Percentiles rank a stretch among this genome's conserved stretches.
phyloP scores from a whole-genome alignment of 1,140 invertebrate genomes.

The Pachypsylla venusta region DNA sequence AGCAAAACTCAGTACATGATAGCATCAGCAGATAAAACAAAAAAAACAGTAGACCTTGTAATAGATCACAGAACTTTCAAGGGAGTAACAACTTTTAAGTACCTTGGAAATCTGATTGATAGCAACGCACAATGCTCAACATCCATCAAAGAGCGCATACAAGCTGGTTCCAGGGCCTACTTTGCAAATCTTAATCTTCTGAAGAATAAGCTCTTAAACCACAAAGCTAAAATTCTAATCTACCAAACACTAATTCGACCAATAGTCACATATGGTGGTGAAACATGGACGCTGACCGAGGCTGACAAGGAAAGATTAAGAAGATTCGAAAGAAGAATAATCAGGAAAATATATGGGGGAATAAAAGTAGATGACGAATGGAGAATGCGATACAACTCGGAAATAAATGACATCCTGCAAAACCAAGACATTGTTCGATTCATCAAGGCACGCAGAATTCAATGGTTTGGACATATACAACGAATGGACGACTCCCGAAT shows the following conservation, averaged over 20 bases:
- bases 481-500: constrained; percentile 4
- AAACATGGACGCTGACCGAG: constrained; percentile 17
- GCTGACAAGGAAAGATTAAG: constrained; percentile 11
- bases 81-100: background rate
- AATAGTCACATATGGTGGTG: constrained; percentile 15
- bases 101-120: constrained; percentile 1
- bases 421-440: constrained; percentile 10
- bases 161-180: background rate
- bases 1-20: background rate
- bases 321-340: constrained; percentile 15
- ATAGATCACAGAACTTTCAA: background rate
- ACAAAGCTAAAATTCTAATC: background rate
- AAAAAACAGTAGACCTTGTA: background rate
- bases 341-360: constrained; percentile 14
- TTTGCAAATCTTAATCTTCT: background rate
- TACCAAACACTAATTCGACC: constrained; percentile 8
- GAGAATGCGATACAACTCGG: constrained; percentile 10
- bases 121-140: background rate
- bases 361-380: constrained; percentile 12
- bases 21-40: background rate
- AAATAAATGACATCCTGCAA: constrained; percentile 10
- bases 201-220: constrained; percentile 4
- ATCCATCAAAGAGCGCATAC: background rate
- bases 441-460: background rate
- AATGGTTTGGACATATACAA: constrained; percentile 7